Conservation (phyloP, 2,888 invertebrate genomes). For the Ophion costatus region DNA sequence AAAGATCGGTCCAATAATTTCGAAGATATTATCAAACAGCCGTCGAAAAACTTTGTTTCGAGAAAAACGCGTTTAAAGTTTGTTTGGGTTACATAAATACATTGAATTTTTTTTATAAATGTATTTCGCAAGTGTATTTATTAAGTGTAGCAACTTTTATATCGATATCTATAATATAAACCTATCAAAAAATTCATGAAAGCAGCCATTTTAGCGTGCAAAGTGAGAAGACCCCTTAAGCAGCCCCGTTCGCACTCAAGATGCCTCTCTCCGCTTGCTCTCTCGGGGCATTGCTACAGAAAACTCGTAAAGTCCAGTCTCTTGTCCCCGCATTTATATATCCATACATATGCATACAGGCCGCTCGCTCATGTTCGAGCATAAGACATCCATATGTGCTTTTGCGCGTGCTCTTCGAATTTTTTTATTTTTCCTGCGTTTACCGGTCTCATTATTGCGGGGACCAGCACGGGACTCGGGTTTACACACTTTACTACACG, state of each 20-base stretch:
- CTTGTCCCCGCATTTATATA: slow-evolving; percentile 19
- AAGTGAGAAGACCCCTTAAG: no score
- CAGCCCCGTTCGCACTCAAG: slow-evolving; percentile 28
- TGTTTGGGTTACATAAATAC: no score
- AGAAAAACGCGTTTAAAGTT: no score
- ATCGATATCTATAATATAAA: no score
- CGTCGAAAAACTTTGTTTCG: no score
- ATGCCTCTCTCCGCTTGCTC: not conserved
- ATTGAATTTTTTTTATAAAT: no score
- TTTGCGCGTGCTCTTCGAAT: slow-evolving; percentile 60
- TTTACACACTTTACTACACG: slow-evolving; percentile 69
- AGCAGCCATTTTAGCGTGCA: no score
- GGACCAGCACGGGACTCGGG: slow-evolving; percentile 61
- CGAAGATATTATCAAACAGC: no score
- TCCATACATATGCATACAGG: not conserved
- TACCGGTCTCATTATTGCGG: slow-evolving; percentile 76
- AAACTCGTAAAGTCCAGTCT: slow-evolving; percentile 26
- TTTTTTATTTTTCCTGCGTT: slow-evolving; percentile 62
- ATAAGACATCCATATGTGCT: slow-evolving; percentile 42
- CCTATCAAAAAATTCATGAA: no score
- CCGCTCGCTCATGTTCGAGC: slow-evolving; percentile 34
- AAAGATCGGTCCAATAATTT: no score
- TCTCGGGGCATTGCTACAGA: slow-evolving; percentile 16
- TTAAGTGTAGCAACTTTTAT: no score
- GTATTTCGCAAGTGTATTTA: no score